Evolutionary conservation across 1,140 invertebrate species (phyloP), one percentile per base, ranked within the genome.

Genomic region (Andricus grossulariae): DNA sequence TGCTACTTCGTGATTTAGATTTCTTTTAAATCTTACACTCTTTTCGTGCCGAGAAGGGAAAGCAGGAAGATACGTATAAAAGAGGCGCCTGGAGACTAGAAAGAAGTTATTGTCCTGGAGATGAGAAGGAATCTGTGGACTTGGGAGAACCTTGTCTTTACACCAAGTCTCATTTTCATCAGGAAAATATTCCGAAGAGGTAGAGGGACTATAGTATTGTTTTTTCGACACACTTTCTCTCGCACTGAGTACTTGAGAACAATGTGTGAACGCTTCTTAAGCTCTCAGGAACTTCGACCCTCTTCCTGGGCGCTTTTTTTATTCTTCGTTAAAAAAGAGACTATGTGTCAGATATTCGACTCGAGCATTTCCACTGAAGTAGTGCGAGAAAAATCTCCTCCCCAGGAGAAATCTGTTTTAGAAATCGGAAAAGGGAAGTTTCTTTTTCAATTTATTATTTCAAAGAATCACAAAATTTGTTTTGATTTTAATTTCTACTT

Each of bases 151-250:
- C 32, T 45, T 15, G 21, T 66, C 39, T 80, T 81, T 71, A 75
- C 81, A 81, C 82, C 82, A 77, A 84, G 80, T 86, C 82, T 84
- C 83, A 75, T 87, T 87, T 87, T 86, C 84, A 87, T 87, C 84
- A 81, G 78, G 79, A 75, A 50, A 70, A 57, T 71, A 39, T 74
- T 72, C 80, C 75, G 75, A 71, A 76, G 75, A 54, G 39, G 75
- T 71, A 21, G 76, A 49, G 52, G 49, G 52, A 71, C 39, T 15
- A 60, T 13, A 78, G 74, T 75, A 86, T 86, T 86, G 84, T 84
- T 85, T 82, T 83, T 86, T 80, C 60, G 60, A 45, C 84, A 85
- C 77, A 85, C 80, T 85, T 85, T 83, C 78, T 79, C 76, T 51
- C 60, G 21, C 39, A 32, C 80, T 72, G 18, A 39, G 39, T 39